Base-by-base conservation (phyloP, 2,113 vertebrate genomes). In the Boulengeromyrus knoepffleri region DNA sequence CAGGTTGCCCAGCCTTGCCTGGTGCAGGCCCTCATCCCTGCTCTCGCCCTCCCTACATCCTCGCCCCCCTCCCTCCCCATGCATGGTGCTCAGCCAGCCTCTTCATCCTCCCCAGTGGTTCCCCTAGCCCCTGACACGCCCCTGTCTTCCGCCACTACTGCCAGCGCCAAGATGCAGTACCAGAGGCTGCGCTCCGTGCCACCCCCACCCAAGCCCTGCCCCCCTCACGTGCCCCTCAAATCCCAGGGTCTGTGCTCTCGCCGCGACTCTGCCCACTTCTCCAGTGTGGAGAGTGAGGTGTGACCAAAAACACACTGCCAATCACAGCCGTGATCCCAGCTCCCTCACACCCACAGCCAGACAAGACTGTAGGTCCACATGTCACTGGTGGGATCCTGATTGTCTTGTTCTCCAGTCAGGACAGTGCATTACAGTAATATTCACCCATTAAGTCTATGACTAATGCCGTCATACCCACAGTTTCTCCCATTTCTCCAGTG, bases 271-370 rank as follows among this genome's bases (percentile, higher is more conserved):
- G 97, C 97, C 87, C 97, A 98, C 92, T 98, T 98, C 93, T 98
- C 97, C 93, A 98, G 97, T 47, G 96, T 98, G 90, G 97, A 98
- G 94, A 98, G 97, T 0, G 97, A 98, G 93, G 97, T 98, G 94
- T 98, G 96, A 92, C 88, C 89, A 90, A 56, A 53, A 90, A 90
- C 10, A 53, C 39, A 36, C 7, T 19, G 15, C 50, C 47, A 36
- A 56, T 36, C 19, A 56, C 0, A 15, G 50, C n/a, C 12, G 3
- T 15, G 7, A 53, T n/a, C 27, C 50, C 39, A 31, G 12, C 4
- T 50, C 85, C 31, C n/a, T 52, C 27, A 27, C 31, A 52, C 85
- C 27, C n/a, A 17, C 27, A 87, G 19, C 9, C 27, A 36, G 31
- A 87, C n/a, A 53, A 87, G 49, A 87, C 85, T 87, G 50, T 53